A percentile compares a stretch with the other conserved stretches of the same genome.
Evolutionary conservation across 35 echinoderm and acorn worm species (phyloP).

Genomic region (Nesometra sesokonis): DNA sequence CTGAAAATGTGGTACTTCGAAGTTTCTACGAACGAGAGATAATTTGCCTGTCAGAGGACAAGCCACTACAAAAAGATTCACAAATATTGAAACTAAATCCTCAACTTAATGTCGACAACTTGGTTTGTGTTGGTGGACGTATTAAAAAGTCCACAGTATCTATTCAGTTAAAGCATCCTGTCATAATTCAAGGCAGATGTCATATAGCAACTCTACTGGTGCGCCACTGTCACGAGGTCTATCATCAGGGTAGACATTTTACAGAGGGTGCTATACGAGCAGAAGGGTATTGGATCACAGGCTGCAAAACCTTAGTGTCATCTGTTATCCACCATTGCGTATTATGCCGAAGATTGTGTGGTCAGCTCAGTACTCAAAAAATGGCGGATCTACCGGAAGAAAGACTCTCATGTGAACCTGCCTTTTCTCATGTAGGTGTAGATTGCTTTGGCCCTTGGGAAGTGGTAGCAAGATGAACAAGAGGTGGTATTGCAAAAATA

Average conservation of each 20-base stretch:
- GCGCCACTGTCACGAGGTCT: slow-evolving; percentile 11
- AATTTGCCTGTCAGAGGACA: neutral
- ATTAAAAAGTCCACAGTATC: neutral
- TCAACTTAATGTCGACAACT: neutral
- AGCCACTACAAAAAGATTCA: neutral
- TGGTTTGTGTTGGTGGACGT: neutral
- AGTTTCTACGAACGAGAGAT: neutral
- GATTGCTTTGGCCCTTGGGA: no score
- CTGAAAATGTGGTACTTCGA: neutral
- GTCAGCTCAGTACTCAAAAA: neutral
- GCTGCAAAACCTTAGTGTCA: slow-evolving; percentile 13
- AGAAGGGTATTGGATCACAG: slow-evolving; percentile 32
- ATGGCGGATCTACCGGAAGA: neutral
- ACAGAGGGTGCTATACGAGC: slow-evolving; percentile 9
- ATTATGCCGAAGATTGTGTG: slow-evolving; percentile 29
- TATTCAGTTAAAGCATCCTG: neutral
- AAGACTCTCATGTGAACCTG: no score
- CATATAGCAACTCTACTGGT: slow-evolving; percentile 13
- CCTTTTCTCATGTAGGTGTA: no score
- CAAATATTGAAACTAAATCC: neutral
- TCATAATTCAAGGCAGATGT: neutral
- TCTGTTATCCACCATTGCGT: slow-evolving; percentile 29
- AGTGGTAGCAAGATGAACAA: no score
- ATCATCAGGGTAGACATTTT: slow-evolving; percentile 35
- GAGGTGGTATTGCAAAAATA: no score